These are phyloP conservation scores for Drosophila lutescens DNA, from an alignment of 2,888 invertebrate species.

Conservation along the genomic window DNA sequence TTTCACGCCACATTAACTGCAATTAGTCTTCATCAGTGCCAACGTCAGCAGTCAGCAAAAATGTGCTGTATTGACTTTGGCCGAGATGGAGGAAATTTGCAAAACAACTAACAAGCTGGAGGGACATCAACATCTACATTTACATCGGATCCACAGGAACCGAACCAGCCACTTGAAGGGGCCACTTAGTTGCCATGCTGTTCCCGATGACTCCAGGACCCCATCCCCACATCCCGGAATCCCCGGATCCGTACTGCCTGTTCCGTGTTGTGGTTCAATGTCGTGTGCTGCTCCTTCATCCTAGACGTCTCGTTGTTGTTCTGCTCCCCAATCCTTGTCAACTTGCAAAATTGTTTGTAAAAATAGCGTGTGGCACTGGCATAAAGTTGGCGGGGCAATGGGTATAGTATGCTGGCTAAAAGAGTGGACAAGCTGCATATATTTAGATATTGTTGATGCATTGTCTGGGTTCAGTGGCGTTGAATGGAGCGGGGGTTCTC, in stretches of 20 bases:
- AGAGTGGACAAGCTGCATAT: conserved; percentile 66
- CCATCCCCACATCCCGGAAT: neutral
- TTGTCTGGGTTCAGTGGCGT: conserved; percentile 59
- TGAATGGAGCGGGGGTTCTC: conserved; percentile 3
- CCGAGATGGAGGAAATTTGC: conserved; percentile 29
- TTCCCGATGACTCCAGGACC: conserved; percentile 18
- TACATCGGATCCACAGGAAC: conserved; percentile 7
- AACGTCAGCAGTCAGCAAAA: conserved; percentile 53
- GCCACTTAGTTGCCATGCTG: conserved; percentile 74
- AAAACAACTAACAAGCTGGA: conserved; percentile 53
- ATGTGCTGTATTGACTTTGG: conserved; percentile 41
- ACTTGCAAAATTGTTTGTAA: conserved; percentile 76
- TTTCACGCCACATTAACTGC: conserved; percentile 69
- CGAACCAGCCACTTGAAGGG: conserved; percentile 47
- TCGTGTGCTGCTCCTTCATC: conserved; percentile 48
- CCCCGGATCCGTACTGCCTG: conserved; percentile 25
- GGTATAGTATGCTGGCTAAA: conserved; percentile 2
- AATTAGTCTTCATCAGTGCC: conserved; percentile 77
- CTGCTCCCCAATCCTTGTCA: conserved; percentile 64
- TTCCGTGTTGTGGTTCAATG: conserved; percentile 63
- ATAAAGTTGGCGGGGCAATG: conserved; percentile 41
- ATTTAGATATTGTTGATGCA: conserved; percentile 66
- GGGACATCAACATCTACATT: conserved; percentile 32
- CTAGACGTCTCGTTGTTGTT: conserved; percentile 52
- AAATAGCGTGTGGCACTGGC: conserved; percentile 75